Percentiles rank a stretch among this genome's conserved stretches.
phyloP scores from a whole-genome alignment of 2,888 invertebrate species.

The Strigamia maritima region DNA sequence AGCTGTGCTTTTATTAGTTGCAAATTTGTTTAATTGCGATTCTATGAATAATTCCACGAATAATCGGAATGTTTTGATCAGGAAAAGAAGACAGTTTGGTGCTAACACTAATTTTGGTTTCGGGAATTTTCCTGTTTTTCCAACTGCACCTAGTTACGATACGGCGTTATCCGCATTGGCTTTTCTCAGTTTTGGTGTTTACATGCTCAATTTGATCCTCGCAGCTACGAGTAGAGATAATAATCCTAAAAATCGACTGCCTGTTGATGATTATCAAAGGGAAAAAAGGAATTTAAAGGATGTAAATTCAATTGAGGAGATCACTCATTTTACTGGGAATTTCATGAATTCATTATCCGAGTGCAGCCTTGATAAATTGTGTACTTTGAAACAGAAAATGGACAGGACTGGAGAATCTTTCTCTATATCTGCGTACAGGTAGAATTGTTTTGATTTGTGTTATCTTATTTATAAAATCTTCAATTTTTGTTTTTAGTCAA shows the following conservation, averaged over 20 bases:
- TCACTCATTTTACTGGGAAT: not conserved
- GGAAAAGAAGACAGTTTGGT: not conserved
- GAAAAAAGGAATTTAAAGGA: not conserved
- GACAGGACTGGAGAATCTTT: not conserved
- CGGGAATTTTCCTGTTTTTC: not conserved
- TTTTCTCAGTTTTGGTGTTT: slow-evolving; percentile 16
- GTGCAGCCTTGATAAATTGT: not conserved
- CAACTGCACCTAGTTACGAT: not conserved
- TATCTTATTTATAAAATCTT: not conserved
- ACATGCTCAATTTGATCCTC: not conserved
- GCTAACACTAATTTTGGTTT: too few species aligned
- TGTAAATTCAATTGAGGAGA: not conserved
- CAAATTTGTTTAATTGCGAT: too few species aligned
- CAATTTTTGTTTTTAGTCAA: not conserved
- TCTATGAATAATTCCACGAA: too few species aligned
- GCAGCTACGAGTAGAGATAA: not conserved
- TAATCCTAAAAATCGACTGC: not conserved
- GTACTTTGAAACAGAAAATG: not conserved
- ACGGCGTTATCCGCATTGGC: not conserved
- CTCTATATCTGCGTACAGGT: not conserved
- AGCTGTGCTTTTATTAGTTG: too few species aligned
- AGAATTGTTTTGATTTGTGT: not conserved
- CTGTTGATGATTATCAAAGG: not conserved
- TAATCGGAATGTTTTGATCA: too few species aligned
- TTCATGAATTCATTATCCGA: not conserved